A percentile compares a stretch with the other conserved stretches of the same genome.
These are phyloP conservation scores for Phacellophora camtschatica DNA, from an alignment of 30 jellyfish, hydroid and myxozoan species.

Conservation along the genomic window DNA sequence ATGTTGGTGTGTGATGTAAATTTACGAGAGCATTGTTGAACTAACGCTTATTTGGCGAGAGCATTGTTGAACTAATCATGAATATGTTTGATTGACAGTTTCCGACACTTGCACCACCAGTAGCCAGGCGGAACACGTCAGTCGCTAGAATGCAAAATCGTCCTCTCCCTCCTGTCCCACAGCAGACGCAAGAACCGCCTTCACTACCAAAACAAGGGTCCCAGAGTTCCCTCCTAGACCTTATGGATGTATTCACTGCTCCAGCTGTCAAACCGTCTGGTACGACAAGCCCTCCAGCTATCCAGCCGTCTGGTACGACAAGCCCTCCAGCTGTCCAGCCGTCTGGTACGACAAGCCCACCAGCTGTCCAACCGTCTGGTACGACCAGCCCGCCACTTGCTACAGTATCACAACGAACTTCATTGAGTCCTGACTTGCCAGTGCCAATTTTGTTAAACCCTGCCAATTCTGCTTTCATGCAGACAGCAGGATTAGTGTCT, in stretches of 20 bases:
- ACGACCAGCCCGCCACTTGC: not conserved
- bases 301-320: not conserved
- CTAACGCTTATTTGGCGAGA: no score
- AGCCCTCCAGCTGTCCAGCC: not conserved
- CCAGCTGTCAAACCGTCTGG: conserved; percentile 8
- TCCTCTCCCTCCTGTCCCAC: conserved; percentile 51
- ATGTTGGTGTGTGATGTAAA: no score
- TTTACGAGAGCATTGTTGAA: no score
- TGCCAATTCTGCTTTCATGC: no score
- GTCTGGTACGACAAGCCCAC: not conserved
- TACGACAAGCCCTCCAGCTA: not conserved
- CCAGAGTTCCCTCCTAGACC: conserved; percentile 76
- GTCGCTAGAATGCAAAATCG: conserved; percentile 26
- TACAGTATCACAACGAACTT: no score
- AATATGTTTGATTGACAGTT: conserved; percentile 21
- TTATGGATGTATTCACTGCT: conserved; percentile 73
- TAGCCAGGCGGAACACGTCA: conserved; percentile 50
- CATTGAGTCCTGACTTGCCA: not conserved
- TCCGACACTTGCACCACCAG: conserved; percentile 69
- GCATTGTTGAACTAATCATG: no score
- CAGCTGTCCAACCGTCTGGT: not conserved
- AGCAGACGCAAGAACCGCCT: conserved; percentile 14
- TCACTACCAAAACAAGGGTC: conserved; percentile 11
- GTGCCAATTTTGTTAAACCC: not conserved
- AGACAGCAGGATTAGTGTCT: conserved; percentile 14